Evolutionary conservation across 2,888 invertebrate species (phyloP).

Genomic region (Rotaria macrura): DNA sequence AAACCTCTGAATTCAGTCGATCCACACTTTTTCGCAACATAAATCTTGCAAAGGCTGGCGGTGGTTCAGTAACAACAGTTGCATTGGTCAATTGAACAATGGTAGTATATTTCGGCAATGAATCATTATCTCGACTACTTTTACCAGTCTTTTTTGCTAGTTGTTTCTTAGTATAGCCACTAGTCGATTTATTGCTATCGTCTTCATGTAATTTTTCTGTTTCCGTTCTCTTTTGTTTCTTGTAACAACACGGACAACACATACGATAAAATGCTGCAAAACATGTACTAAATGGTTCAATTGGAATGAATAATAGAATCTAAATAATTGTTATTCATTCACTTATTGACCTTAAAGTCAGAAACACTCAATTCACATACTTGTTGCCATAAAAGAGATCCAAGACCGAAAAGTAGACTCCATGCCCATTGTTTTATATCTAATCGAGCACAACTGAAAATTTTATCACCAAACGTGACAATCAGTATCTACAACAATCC

Average conservation of each 20-base stretch:
- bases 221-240: neutral
- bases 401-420: slow-evolving; percentile 92
- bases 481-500: slow-evolving; percentile 66
- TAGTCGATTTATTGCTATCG: neutral
- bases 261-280: neutral
- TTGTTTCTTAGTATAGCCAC: neutral
- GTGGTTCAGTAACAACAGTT: neutral
- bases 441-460: slow-evolving; percentile 83
- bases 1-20: neutral
- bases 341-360: neutral
- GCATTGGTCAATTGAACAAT: neutral
- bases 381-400: slow-evolving; percentile 83
- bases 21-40: neutral
- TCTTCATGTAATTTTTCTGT: neutral
- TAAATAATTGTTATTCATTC: neutral
- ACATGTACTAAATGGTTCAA: neutral
- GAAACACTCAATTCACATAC: slow-evolving; percentile 37
- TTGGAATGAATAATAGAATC: neutral
- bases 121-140: neutral
- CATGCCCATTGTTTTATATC: slow-evolving; percentile 92
- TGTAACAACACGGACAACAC: neutral
- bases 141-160: neutral
- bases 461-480: slow-evolving; percentile 89
- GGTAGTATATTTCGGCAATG: neutral
- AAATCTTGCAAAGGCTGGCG: neutral